phyloP scores from a whole-genome alignment of 2,888 invertebrate genomes.

The Noctua janthe region DNA sequence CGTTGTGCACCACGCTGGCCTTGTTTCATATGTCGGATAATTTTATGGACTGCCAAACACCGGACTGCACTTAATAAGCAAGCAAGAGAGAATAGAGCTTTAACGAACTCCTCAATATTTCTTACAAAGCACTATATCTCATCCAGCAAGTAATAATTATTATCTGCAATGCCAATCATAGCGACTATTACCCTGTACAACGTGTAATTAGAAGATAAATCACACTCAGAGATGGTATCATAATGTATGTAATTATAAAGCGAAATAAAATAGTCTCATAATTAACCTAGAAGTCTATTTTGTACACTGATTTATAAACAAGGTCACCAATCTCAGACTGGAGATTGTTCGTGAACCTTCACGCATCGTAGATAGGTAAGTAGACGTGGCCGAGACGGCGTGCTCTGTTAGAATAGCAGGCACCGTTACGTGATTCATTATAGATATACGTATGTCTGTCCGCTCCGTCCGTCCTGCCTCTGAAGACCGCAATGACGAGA shows the following conservation, averaged over 20 bases:
- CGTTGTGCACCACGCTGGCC: slow-evolving; percentile 75
- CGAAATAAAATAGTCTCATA: slow-evolving; percentile 54
- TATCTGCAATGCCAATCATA: slow-evolving; percentile 44
- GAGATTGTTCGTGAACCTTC: slow-evolving; percentile 72
- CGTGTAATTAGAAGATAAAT: slow-evolving; percentile 55
- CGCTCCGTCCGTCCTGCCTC: slow-evolving; percentile 53
- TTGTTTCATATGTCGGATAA: slow-evolving; percentile 76
- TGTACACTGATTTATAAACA: slow-evolving; percentile 64
- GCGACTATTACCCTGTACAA: slow-evolving; percentile 35
- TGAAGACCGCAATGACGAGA: slow-evolving; percentile 60
- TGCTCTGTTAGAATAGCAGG: slow-evolving; percentile 73
- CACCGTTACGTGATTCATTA: slow-evolving; percentile 78
- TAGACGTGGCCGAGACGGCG: slow-evolving; percentile 80
- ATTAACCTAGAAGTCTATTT: slow-evolving; percentile 62
- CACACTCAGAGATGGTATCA: slow-evolving; percentile 46
- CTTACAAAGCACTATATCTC: slow-evolving; percentile 17
- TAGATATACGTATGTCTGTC: slow-evolving; percentile 53
- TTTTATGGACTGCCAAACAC: slow-evolving; percentile 47
- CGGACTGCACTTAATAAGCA: slow-evolving; percentile 6
- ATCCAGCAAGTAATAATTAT: slow-evolving; percentile 11
- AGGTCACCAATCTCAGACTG: slow-evolving; percentile 70
- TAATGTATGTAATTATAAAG: slow-evolving; percentile 49
- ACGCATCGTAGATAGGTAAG: slow-evolving; percentile 73
- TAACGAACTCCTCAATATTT: slow-evolving; percentile 2
- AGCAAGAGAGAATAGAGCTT: slow-evolving; percentile 5